Evolutionary conservation across 1,140 invertebrate species (phyloP).

Genomic region (Vanessa tameamea): DNA sequence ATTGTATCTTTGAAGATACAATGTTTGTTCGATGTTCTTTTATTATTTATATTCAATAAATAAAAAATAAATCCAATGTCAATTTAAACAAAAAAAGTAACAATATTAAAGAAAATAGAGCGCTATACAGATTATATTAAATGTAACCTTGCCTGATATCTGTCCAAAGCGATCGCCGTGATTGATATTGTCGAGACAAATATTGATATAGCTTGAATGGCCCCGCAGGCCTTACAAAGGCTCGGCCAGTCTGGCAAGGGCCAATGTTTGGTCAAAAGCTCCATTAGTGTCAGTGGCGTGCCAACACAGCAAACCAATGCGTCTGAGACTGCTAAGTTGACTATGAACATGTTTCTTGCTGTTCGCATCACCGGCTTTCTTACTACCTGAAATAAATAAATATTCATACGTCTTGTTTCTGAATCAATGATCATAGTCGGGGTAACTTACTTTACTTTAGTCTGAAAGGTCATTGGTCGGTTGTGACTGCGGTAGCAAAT

Average conservation of each 20-base stretch:
- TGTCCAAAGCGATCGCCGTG: conserved; percentile 93
- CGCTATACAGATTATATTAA: neutral
- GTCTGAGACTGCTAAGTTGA: conserved; percentile 94
- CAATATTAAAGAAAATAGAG: neutral
- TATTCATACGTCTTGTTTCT: neutral
- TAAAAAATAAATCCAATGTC: neutral
- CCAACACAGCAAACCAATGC: conserved; percentile 91
- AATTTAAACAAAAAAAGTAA: neutral
- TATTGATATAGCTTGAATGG: conserved; percentile 91
- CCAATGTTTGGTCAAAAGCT: conserved; percentile 89
- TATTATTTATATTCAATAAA: no score
- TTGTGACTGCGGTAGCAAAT: no score
- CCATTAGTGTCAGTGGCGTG: conserved; percentile 91
- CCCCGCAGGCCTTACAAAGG: conserved; percentile 90
- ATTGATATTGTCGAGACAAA: conserved; percentile 95
- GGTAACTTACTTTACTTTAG: no score
- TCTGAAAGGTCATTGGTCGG: no score
- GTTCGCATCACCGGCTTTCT: conserved; percentile 92
- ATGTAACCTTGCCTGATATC: conserved; percentile 81
- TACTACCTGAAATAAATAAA: conserved; percentile 76
- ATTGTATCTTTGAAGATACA: no score
- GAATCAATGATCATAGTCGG: no score
- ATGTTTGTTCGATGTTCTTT: no score
- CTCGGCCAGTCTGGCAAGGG: conserved; percentile 84
- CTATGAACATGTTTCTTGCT: conserved; percentile 93